Evolutionary conservation across 2,797 vertebrate species (phyloP), one percentile per base, ranked within the genome.

Genomic region (Sebastolobus altivelis): DNA sequence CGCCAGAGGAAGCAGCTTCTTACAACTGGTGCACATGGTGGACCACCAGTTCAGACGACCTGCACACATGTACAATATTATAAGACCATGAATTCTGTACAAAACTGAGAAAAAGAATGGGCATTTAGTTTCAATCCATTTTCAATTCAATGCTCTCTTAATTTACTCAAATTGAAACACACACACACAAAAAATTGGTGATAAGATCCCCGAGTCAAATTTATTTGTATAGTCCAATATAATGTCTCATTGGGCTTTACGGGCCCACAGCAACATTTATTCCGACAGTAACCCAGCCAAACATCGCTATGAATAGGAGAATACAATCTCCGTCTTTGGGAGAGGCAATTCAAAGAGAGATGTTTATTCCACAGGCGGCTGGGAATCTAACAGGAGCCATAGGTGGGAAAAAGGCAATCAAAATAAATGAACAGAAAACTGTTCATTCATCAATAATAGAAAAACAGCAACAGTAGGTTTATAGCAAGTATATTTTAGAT

Each of bases 11-110:
- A 99, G 97, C 70, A 99, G 97, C 81, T 98, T 97, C 89, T 99
- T 99, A 89, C 99, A 99, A 91, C 98, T 99, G 0, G 96, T 97
- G 91, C 98, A 99, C 92, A 97, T 97, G 0, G 98, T 97, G 87
- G 98, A 99, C 99, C 98, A 99, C 99, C 99, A 99, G 79, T 99
- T 99, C 80, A 99, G 96, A 82, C 98, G 98, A 87, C 99, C 99
- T 99, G 93, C 63, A 93, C 85, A 43, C 75, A 85, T 84, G 22
- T 0, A 73, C 16, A 31, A 40, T 4, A 62, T 16, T 33, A 58
- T 9, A 12, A 29, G 16, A 25, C 3, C 4, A 27, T n/a, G 2
- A 31, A 38, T 43, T 59, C 38, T 59, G 14, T 9, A 25, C 9
- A 59, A 37, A 52, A 54, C 14, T 38, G 18, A 68, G 11, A 3